Base-by-base conservation (phyloP, 2,113 vertebrate genomes). In the Eulemur rufifrons region DNA sequence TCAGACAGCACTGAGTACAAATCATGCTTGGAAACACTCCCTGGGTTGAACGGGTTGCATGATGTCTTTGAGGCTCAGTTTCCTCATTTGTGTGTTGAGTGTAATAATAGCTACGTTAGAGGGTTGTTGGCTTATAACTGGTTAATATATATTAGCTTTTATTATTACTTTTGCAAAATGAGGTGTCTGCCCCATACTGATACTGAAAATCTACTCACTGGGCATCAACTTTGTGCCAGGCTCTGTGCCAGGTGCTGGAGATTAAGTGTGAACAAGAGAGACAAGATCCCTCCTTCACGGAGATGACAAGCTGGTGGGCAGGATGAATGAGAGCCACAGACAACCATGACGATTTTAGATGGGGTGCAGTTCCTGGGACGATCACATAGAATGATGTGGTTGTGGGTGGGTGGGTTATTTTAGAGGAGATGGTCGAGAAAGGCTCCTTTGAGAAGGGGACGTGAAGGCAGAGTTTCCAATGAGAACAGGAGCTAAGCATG, bases 321-420 rank as follows among this genome's bases (percentile, higher is more conserved):
- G 64, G 42, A 2, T 8, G 39, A 39, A 32, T 25, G 2, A 0
- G 2, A 21, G 5, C 8, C 3, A 13, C 5, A 5, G 52, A 45
- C 32, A 61, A 13, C 29, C 7, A 4, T 8, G 68, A 25, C 21
- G 0, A 20, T n/a, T 37, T n/a, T 25, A 68, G 59, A 39, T n/a
- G 42, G 6, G 12, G 27, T 10, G 5, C 20, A 29, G 20, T 77
- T 86, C 45, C 29, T 37, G 29, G 50, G 39, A 78, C 25, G 71
- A 25, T 20, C 6, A 56, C 37, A 37, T 25, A 42, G 9, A 56
- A 37, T 0, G 12, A 3, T 3, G 6, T 54, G 56, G 37, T 25
- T 64, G 37, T 32, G 9, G 8, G 7, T 2, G 6, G 4, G 9
- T 2, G 6, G 42, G 9, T 84, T 80, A 23, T 52, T 6, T 69